Evolutionary conservation across 2,888 invertebrate genomes (phyloP).

Genomic region (Polydrusus pterygomalis): DNA sequence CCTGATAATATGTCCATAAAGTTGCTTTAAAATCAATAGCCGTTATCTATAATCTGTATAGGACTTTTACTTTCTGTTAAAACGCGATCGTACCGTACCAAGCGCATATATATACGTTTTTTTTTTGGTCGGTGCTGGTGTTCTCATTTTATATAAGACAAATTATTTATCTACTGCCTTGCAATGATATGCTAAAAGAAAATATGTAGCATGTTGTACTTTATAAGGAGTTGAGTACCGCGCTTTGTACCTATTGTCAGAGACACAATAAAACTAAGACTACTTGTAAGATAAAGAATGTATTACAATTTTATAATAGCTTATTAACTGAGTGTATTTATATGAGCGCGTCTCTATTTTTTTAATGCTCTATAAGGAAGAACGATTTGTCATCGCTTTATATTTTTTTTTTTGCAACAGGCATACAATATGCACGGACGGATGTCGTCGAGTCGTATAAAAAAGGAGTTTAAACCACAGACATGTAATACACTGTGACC

Average conservation of each 20-base stretch:
- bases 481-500: too few relatives aligned
- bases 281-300: conserved; percentile 39
- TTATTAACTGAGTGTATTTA: conserved; percentile 44
- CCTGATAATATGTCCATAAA: conserved; percentile 31
- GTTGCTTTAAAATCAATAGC: conserved; percentile 50
- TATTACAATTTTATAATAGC: conserved; percentile 55
- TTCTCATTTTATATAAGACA: conserved; percentile 54
- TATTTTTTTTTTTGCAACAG: conserved; percentile 5
- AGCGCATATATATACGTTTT: conserved; percentile 40
- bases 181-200: conserved; percentile 55
- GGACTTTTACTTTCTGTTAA: conserved; percentile 54
- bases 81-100: conserved; percentile 36
- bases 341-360: conserved; percentile 34
- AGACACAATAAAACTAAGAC: conserved; percentile 45
- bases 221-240: conserved; percentile 49
- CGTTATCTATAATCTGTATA: conserved; percentile 48
- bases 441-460: neutral
- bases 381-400: conserved; percentile 12
- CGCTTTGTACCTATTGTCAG: conserved; percentile 51
- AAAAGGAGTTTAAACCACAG: neutral
- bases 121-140: conserved; percentile 37
- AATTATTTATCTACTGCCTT: conserved; percentile 55
- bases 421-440: neutral
- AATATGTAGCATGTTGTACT: conserved; percentile 53
- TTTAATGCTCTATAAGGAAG: conserved; percentile 15